phyloP scores from a whole-genome alignment of 2,113 vertebrate species.

The Hipposideros armiger region DNA sequence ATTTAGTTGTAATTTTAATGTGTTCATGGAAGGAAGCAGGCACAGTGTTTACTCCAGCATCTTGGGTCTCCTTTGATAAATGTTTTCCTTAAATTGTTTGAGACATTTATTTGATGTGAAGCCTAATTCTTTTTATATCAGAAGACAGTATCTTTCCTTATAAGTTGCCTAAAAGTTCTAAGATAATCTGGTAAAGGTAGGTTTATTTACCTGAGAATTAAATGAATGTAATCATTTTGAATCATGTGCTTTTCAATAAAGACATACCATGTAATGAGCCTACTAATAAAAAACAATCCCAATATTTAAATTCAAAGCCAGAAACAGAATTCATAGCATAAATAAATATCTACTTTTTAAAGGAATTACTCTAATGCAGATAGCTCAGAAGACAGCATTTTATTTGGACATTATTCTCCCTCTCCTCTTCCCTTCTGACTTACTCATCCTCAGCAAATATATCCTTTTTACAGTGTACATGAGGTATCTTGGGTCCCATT shows the following conservation, averaged over 20 bases:
- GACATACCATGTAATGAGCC: not conserved
- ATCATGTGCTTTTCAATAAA: slow-evolving; percentile 30
- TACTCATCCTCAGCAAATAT: not conserved
- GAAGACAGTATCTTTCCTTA: not conserved
- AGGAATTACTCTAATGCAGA: not conserved
- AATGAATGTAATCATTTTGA: slow-evolving; percentile 55
- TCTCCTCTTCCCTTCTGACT: not conserved
- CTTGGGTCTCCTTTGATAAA: no score
- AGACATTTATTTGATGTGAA: slow-evolving; percentile 16
- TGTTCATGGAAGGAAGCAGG: no score
- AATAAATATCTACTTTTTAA: not conserved
- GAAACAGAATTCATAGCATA: not conserved
- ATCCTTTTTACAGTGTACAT: not conserved
- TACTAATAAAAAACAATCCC: not conserved
- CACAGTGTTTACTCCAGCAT: no score
- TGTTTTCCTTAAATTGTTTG: not conserved
- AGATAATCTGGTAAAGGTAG: not conserved
- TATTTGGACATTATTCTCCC: not conserved
- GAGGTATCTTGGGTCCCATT: not conserved
- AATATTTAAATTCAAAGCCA: slow-evolving; percentile 5
- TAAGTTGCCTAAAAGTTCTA: slow-evolving; percentile 40
- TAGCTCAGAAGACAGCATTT: not conserved
- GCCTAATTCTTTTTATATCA: slow-evolving; percentile 12
- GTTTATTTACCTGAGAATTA: slow-evolving; percentile 54
- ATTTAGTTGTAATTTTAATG: no score